Evolutionary conservation across 2,888 invertebrate species (phyloP).

Genomic region (Lacanobia wlatinum): DNA sequence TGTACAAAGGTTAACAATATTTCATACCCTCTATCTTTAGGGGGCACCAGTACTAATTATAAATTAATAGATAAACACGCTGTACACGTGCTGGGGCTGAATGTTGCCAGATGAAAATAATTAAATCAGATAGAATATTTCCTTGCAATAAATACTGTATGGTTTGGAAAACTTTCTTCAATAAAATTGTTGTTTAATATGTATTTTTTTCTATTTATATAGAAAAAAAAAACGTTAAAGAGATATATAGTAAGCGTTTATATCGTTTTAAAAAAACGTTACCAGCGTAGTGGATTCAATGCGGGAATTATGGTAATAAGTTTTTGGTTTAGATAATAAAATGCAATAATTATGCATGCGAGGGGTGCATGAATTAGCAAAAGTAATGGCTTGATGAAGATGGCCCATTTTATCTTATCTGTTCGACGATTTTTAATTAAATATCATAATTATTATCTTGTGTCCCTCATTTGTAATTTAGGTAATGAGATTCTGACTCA

Average conservation of each 20-base stretch:
- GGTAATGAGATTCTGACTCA: slow-evolving; percentile 44
- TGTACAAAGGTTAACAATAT: slow-evolving; percentile 62
- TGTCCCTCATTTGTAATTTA: slow-evolving; percentile 55
- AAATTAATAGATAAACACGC: slow-evolving; percentile 80
- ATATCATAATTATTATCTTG: slow-evolving; percentile 53
- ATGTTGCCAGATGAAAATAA: slow-evolving; percentile 22
- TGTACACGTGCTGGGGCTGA: slow-evolving; percentile 68
- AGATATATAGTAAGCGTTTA: neutral
- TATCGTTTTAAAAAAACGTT: slow-evolving; percentile 57
- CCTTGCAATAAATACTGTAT: too few relatives aligned
- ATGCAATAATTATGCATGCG: slow-evolving; percentile 79
- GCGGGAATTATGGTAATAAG: slow-evolving; percentile 79
- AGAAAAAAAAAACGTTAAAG: neutral
- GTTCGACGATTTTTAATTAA: slow-evolving; percentile 63
- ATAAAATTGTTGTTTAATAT: neutral
- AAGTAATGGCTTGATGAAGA: slow-evolving; percentile 85
- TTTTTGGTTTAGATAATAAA: slow-evolving; percentile 83
- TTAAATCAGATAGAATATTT: neutral
- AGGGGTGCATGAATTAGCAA: slow-evolving; percentile 89
- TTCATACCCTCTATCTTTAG: slow-evolving; percentile 48
- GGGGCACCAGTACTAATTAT: slow-evolving; percentile 77
- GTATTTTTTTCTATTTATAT: too few relatives aligned
- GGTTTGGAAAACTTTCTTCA: neutral
- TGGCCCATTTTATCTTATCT: slow-evolving; percentile 74
- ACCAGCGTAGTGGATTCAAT: slow-evolving; percentile 66